phyloP scores from a whole-genome alignment of 1,140 invertebrate species.

The Drosophila parabipectinata region DNA sequence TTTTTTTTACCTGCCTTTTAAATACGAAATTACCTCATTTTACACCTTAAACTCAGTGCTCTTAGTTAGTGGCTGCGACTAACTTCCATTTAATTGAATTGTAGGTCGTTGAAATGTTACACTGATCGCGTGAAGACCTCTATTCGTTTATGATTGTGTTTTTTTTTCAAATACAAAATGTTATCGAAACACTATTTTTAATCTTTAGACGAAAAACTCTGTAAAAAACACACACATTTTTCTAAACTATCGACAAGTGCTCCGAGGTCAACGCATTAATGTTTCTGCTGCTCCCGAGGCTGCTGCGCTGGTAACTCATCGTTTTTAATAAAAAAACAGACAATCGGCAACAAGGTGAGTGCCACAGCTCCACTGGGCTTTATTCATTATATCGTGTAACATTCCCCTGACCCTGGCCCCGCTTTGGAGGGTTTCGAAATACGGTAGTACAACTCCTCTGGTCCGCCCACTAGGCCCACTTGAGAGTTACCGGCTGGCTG shows the following conservation, averaged over 20 bases:
- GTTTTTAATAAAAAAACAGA: constrained; percentile 25
- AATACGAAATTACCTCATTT: constrained; percentile 78
- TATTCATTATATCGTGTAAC: constrained; percentile 20
- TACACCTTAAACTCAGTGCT: constrained; percentile 55
- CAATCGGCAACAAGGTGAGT: constrained; percentile 36
- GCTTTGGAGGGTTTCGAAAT: constrained; percentile 34
- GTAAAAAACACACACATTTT: background rate
- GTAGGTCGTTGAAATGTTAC: constrained; percentile 39
- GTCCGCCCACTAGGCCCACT: constrained; percentile 14
- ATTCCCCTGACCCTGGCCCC: constrained; percentile 41
- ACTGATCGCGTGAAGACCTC: background rate
- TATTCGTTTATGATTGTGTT: background rate
- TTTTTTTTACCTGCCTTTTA: constrained; percentile 50
- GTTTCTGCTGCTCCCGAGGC: constrained; percentile 23
- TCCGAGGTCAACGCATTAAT: constrained; percentile 59
- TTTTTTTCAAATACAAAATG: constrained; percentile 12
- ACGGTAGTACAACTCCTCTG: background rate
- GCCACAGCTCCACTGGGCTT: constrained; percentile 26
- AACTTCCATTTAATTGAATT: constrained; percentile 32
- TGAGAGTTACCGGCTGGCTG: background rate
- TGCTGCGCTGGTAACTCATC: constrained; percentile 23
- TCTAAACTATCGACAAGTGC: constrained; percentile 51
- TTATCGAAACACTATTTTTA: constrained; percentile 16
- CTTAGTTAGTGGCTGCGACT: constrained; percentile 29
- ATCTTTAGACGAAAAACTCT: background rate